phyloP scores from a whole-genome alignment of 2,888 invertebrate species.

The Eristalis tenax region DNA sequence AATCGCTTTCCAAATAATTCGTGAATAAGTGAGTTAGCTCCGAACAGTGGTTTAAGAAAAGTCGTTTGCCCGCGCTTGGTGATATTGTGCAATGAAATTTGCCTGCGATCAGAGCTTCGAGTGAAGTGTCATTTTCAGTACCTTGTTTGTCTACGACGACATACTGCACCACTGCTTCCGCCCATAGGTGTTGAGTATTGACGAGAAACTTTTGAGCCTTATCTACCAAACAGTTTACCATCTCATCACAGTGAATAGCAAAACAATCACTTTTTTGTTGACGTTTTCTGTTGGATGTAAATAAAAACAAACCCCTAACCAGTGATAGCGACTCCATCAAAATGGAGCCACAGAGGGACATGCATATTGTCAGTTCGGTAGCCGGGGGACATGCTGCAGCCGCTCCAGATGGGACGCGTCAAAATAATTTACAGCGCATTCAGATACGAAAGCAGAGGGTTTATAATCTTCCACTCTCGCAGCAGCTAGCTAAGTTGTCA shows the following conservation, averaged over 20 bases:
- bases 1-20: background rate
- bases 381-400: constrained; percentile 60
- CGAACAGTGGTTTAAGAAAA: background rate
- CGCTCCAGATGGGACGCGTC: constrained; percentile 82
- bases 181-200: background rate
- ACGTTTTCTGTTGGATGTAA: constrained; percentile 28
- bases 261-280: constrained; percentile 16
- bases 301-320: constrained; percentile 18
- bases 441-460: constrained; percentile 86
- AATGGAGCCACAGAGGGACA: constrained; percentile 58
- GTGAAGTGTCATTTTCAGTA: constrained; percentile 14
- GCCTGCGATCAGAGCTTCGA: constrained; percentile 14
- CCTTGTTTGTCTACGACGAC: background rate
- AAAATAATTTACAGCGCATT: constrained; percentile 90
- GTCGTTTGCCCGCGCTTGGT: background rate
- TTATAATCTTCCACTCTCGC: constrained; percentile 73
- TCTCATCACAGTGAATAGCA: constrained; percentile 19
- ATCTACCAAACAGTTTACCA: constrained; percentile 25
- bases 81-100: constrained; percentile 6
- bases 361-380: constrained; percentile 52
- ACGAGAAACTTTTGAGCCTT: background rate
- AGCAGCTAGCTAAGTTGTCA: constrained; percentile 74
- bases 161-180: background rate
- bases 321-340: background rate
- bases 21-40: background rate